These are phyloP conservation scores for Corythoichthys intestinalis DNA, from an alignment of 2,113 vertebrate species.

Conservation along the genomic window DNA sequence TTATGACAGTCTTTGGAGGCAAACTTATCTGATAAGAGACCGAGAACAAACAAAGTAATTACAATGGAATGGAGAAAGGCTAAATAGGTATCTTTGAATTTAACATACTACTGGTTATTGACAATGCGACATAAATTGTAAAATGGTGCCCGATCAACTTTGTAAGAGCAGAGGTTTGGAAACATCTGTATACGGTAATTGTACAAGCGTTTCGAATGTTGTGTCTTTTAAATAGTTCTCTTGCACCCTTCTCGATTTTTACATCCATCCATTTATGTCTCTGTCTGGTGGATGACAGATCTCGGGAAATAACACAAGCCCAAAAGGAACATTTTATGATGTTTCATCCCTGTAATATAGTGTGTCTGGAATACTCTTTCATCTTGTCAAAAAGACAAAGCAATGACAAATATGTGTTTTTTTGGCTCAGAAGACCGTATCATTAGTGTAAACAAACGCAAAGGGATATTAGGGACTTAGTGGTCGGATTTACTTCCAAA, in stretches of 20 bases:
- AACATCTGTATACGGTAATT: neutral
- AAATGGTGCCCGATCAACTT: neutral
- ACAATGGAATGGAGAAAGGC: too few species aligned
- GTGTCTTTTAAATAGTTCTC: neutral
- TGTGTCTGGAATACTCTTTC: slow-evolving; percentile 35
- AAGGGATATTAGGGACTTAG: neutral
- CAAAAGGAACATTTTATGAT: slow-evolving; percentile 19
- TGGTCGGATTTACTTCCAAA: neutral
- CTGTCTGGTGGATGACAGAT: slow-evolving; percentile 14
- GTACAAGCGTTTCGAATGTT: neutral
- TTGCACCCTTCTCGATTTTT: neutral
- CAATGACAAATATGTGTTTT: slow-evolving; percentile 10
- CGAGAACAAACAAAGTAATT: too few species aligned
- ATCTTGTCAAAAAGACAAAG: slow-evolving; percentile 12
- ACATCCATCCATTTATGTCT: neutral
- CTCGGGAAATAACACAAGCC: slow-evolving; percentile 39
- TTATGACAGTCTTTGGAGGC: too few species aligned
- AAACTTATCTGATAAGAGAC: too few species aligned
- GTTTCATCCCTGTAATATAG: slow-evolving; percentile 41
- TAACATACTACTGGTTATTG: too few species aligned
- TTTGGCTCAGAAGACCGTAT: slow-evolving; percentile 21
- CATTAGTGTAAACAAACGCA: slow-evolving; percentile 19
- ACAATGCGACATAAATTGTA: too few species aligned
- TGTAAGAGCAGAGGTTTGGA: neutral
- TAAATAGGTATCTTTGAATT: too few species aligned